Conservation (phyloP, 2,797 vertebrate genomes). For the Podarcis siculus region DNA sequence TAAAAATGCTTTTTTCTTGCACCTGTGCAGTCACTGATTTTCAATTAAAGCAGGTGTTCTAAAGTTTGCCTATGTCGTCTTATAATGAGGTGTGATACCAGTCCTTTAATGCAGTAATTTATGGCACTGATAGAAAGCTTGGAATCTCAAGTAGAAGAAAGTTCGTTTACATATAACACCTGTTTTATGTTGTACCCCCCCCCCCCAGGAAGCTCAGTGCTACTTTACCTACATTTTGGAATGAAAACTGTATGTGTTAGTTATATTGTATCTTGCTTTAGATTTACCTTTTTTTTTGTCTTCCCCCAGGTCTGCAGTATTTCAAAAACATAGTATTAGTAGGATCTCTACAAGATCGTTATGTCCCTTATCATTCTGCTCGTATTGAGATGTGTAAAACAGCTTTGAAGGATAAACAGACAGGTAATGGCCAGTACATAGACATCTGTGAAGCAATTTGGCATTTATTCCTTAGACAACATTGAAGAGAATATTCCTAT, state of each 20-base stretch:
- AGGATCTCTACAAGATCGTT: conserved; percentile 97
- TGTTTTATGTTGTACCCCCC: not conserved
- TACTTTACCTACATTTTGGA: not conserved
- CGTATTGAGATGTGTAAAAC: conserved; percentile 99
- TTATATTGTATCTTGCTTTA: not conserved
- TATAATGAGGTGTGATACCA: not conserved
- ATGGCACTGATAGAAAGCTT: not conserved
- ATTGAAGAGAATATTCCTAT: not conserved
- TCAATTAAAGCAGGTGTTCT: not conserved
- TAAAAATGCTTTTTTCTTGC: conserved; percentile 1
- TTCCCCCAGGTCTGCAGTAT: conserved; percentile 89
- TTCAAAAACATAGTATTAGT: conserved; percentile 98
- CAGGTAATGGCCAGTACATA: conserved; percentile 81
- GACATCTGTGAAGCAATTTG: not conserved
- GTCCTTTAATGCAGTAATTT: not conserved
- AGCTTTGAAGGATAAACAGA: conserved; percentile 97
- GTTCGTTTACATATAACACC: not conserved
- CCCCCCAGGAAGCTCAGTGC: not conserved
- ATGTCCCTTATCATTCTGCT: conserved; percentile 98
- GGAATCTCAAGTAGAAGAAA: not conserved
- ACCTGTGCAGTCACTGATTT: not conserved
- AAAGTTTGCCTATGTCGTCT: not conserved
- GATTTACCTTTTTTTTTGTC: not conserved
- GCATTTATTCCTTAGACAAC: not conserved
- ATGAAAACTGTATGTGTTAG: not conserved